A percentile compares a stretch with the other conserved stretches of the same genome.
These are phyloP conservation scores for Syngnathus rostellatus DNA, from an alignment of 2,797 vertebrate genomes.

Conservation along the genomic window DNA sequence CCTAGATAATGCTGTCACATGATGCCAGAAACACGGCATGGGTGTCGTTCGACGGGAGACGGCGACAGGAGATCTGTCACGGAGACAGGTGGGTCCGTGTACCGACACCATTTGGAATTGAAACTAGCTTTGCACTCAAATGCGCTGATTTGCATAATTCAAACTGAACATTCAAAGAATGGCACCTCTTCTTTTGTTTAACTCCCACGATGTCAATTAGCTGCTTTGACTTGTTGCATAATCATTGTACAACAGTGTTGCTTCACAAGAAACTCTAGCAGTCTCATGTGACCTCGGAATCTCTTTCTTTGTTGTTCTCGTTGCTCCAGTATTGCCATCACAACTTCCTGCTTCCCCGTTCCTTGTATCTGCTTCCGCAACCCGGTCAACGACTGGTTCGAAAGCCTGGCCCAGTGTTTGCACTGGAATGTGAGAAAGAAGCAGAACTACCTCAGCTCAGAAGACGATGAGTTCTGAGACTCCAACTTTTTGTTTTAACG, in stretches of 20 bases:
- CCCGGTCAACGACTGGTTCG: slow-evolving; percentile 78
- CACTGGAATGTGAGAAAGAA: slow-evolving; percentile 81
- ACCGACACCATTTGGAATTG: neutral
- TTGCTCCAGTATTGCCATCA: slow-evolving; percentile 69
- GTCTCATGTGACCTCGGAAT: slow-evolving; percentile 11
- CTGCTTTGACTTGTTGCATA: neutral
- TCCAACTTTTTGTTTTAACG: neutral
- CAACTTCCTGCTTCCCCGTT: slow-evolving; percentile 75
- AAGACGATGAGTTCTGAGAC: slow-evolving; percentile 68
- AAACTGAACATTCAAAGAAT: neutral
- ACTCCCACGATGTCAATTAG: neutral
- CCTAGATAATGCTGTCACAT: slow-evolving; percentile 69
- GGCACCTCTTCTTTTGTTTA: slow-evolving; percentile 24
- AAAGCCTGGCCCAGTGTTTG: slow-evolving; percentile 75
- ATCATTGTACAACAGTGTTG: slow-evolving; percentile 11
- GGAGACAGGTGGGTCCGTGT: slow-evolving; percentile 67
- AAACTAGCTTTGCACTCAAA: neutral
- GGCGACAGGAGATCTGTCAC: slow-evolving; percentile 75
- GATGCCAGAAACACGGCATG: slow-evolving; percentile 76
- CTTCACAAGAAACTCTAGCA: slow-evolving; percentile 17
- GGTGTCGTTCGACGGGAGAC: slow-evolving; percentile 77
- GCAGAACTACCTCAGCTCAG: slow-evolving; percentile 76
- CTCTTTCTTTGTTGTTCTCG: neutral
- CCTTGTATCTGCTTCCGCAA: slow-evolving; percentile 78
- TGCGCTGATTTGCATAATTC: neutral